Base-by-base conservation (phyloP, 2,797 vertebrate genomes). In the Rhabdomys pumilio region DNA sequence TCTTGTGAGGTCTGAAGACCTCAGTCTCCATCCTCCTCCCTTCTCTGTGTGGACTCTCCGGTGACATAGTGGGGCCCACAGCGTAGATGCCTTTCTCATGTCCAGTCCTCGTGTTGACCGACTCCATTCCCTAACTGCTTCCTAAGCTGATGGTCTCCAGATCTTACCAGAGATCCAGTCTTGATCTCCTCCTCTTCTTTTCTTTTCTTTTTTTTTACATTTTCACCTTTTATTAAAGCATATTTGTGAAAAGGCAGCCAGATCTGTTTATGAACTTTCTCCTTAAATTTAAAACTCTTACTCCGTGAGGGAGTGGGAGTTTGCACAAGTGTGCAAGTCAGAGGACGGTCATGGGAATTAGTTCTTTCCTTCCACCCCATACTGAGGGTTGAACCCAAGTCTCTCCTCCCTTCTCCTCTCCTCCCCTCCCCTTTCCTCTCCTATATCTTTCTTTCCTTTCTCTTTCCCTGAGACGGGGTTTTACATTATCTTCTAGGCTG, bases 391-490 rank as follows among this genome's bases (percentile, higher is more conserved):
- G 38, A 84, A 19, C 41, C 15, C 59, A 26, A 61, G 2, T 26
- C 26, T 63, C 44, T 31, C 59, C 38, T 20, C 6, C 15, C 38
- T 2, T 15, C 17, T 7, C 69, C 34, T 13, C 12, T 12, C 29
- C 24, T 63, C 9, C 24, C 2, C 11, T 29, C 26, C 1, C 55
- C 24, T 82, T 24, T 41, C 55, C 80, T 9, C 5, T 12, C 24
- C 3, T 13, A 6, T 26, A 8, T 1, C 6, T 20, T 29, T 4
- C 1, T 4, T 14, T 50, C n/a, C 17, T 20, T 11, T 57, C 50
- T 11, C 26, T 82, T 47, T 12, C 29, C 13, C 55, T 13, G 67
- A 75, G 14, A 84, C 8, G 84, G 77, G 44, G 31, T 20, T 59
- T 92, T 50, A 2, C 4, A 59, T n/a, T 47, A 67, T 19, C 57